Evolutionary conservation across 2,797 vertebrate genomes (phyloP).

Genomic region (Mico argentatus): DNA sequence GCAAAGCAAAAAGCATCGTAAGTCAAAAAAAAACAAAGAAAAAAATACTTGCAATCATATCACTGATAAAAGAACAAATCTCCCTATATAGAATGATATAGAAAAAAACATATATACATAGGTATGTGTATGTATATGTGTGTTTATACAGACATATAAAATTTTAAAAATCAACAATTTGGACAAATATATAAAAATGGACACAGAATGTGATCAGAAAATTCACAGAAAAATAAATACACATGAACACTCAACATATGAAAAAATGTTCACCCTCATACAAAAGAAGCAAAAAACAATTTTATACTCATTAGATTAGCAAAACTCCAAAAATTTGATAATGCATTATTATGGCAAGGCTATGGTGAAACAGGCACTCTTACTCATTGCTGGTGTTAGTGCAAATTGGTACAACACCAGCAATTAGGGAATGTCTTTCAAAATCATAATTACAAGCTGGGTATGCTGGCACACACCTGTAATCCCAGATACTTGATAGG

Average conservation of each 20-base stretch:
- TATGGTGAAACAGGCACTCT: not conserved
- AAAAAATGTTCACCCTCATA: not conserved
- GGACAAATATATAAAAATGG: constrained; percentile 10
- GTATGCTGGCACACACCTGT: not conserved
- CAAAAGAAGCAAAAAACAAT: not conserved
- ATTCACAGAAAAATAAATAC: not conserved
- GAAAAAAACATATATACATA: not conserved
- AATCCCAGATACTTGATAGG: not conserved
- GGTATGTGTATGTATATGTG: not conserved
- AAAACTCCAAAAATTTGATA: constrained; percentile 16
- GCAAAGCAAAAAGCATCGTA: not conserved
- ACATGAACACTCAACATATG: constrained; percentile 1
- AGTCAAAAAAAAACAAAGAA: not conserved
- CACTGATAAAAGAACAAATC: not conserved
- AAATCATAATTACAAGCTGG: not conserved
- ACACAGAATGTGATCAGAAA: not conserved
- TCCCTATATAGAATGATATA: not conserved
- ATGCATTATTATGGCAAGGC: not conserved
- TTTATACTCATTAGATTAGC: constrained; percentile 3
- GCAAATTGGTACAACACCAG: not conserved
- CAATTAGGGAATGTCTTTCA: not conserved
- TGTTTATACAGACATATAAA: not conserved
- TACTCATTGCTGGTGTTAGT: not conserved
- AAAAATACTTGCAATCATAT: not conserved
- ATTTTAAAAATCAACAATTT: not conserved